These are phyloP conservation scores for Hepsetus odoe DNA, from an alignment of 2,113 vertebrate species.

Conservation along the genomic window DNA sequence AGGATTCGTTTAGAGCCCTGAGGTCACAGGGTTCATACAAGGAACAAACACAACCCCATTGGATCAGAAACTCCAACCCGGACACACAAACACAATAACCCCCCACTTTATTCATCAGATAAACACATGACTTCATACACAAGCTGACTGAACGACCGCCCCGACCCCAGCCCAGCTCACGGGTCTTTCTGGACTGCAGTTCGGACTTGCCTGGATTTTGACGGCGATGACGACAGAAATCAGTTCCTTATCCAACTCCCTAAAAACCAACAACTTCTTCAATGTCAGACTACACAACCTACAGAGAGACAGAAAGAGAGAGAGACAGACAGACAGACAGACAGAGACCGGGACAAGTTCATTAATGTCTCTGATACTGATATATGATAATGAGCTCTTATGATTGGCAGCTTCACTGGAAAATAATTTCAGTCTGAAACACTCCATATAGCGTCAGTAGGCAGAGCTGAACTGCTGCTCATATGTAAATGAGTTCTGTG, in stretches of 20 bases:
- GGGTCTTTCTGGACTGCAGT: not conserved
- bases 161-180: too few species aligned
- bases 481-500: too few species aligned
- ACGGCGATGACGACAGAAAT: conserved; percentile 95
- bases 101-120: too few species aligned
- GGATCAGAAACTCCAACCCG: not conserved
- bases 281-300: conserved; percentile 95
- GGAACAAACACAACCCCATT: not conserved
- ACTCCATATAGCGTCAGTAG: too few species aligned
- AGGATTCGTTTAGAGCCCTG: conserved; percentile 94
- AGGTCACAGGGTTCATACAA: not conserved
- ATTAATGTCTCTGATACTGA: too few species aligned
- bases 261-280: conserved; percentile 94
- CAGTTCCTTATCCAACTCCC: conserved; percentile 93
- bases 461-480: too few species aligned
- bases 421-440: too few species aligned
- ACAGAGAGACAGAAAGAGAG: conserved; percentile 2
- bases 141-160: too few species aligned
- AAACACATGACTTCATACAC: too few species aligned
- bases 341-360: not conserved
- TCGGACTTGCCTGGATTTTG: conserved; percentile 88
- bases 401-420: too few species aligned
- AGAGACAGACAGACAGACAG: not conserved
- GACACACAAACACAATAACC: too few species aligned
- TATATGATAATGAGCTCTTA: too few species aligned